Evolutionary conservation across 2,113 vertebrate genomes (phyloP).

Genomic region (Macquaria australasica): DNA sequence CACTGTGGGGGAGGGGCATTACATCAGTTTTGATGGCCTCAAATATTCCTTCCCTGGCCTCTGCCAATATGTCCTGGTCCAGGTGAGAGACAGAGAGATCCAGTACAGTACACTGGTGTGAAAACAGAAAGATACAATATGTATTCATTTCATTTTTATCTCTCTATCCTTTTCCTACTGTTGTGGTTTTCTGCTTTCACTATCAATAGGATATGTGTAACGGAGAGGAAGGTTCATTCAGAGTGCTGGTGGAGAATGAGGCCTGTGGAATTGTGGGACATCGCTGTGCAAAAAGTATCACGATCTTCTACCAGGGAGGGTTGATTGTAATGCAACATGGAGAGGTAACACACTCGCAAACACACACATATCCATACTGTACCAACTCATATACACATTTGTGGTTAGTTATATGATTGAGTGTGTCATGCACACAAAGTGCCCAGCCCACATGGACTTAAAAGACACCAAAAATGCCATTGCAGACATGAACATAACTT

Average conservation of each 20-base stretch:
- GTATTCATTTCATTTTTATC: background rate
- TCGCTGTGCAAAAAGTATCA: constrained; percentile 90
- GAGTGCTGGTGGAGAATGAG: constrained; percentile 91
- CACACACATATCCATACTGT: background rate
- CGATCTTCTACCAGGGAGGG: constrained; percentile 88
- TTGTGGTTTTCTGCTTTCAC: background rate
- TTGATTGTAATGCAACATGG: constrained; percentile 89
- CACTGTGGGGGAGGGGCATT: constrained; percentile 90
- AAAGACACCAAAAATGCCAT: background rate
- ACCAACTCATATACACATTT: background rate
- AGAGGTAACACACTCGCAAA: constrained; percentile 81
- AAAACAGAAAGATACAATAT: background rate
- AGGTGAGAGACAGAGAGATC: constrained; percentile 85
- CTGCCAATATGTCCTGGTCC: constrained; percentile 94
- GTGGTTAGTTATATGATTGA: background rate
- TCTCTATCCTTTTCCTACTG: background rate
- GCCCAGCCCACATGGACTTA: background rate
- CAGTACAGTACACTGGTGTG: background rate
- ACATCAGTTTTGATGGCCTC: constrained; percentile 94
- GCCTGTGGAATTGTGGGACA: constrained; percentile 90
- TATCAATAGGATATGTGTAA: constrained; percentile 90
- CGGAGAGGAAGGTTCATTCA: constrained; percentile 88
- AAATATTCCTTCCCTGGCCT: constrained; percentile 92
- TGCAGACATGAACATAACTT: background rate
- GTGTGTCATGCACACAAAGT: background rate